A percentile compares a stretch with the other conserved stretches of the same genome.
Evolutionary conservation across 2,797 vertebrate genomes (phyloP).

Genomic region (Lepus townsendii): DNA sequence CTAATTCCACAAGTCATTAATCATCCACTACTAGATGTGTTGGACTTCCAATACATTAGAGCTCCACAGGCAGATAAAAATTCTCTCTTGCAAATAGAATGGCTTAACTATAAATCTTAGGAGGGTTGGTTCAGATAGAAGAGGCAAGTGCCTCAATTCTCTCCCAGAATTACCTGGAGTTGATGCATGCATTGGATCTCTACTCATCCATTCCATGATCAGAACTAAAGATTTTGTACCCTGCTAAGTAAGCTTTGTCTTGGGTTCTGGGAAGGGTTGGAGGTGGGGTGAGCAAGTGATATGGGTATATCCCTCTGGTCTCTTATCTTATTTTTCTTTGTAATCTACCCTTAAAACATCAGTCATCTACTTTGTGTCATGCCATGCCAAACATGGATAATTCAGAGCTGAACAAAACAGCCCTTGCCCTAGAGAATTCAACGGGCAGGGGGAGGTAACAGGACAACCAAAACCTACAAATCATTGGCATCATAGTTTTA

Average conservation of each 20-base stretch:
- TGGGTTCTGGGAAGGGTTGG: neutral
- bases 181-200: fast-evolving
- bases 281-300: neutral
- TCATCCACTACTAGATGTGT: neutral
- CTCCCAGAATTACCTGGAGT: neutral
- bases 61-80: neutral
- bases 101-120: neutral
- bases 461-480: neutral
- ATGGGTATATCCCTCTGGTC: neutral
- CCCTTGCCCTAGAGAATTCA: neutral
- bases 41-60: neutral
- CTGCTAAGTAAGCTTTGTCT: neutral
- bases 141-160: neutral
- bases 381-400: neutral
- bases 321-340: neutral
- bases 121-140: neutral
- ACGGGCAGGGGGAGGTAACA: too few relatives aligned
- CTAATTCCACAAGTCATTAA: slow-evolving; percentile 6
- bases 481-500: fast-evolving
- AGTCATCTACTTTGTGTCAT: neutral
- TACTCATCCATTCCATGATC: neutral
- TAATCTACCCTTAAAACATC: neutral
- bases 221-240: neutral
- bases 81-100: neutral
- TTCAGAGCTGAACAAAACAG: neutral